phyloP scores from a whole-genome alignment of 2,797 vertebrate species.

The Antrozous pallidus region DNA sequence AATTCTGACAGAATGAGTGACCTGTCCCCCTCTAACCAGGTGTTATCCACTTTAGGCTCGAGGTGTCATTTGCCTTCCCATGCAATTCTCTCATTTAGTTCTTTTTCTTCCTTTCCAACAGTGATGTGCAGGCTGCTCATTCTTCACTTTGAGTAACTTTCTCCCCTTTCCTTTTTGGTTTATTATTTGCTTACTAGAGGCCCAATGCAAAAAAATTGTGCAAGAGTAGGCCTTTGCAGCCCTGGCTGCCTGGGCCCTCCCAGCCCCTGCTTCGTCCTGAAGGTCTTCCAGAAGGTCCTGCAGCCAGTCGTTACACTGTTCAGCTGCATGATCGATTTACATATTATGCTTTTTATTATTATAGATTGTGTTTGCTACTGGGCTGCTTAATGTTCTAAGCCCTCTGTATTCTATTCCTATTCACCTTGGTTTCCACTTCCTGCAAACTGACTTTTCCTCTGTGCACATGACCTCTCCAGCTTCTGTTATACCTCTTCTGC shows the following conservation, averaged over 20 bases:
- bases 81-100: neutral
- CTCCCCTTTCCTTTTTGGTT: neutral
- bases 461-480: fast-evolving
- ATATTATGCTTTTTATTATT: too few species aligned
- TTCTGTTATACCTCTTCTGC: neutral
- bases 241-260: too few species aligned
- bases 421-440: fast-evolving
- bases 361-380: neutral
- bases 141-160: neutral
- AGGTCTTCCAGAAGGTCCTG: too few species aligned
- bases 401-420: too few species aligned
- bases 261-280: too few species aligned
- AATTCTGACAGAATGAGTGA: neutral
- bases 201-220: too few species aligned
- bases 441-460: fast-evolving
- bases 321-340: too few species aligned
- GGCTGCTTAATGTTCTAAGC: neutral
- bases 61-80: neutral
- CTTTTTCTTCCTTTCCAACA: neutral
- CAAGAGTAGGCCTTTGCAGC: too few species aligned
- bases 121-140: neutral
- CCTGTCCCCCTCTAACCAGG: neutral
- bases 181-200: neutral
- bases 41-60: neutral
- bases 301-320: too few species aligned